A percentile compares a stretch with the other conserved stretches of the same genome.
Conservation (phyloP, 1,140 invertebrate species). For the Acromyrmex heyeri region DNA sequence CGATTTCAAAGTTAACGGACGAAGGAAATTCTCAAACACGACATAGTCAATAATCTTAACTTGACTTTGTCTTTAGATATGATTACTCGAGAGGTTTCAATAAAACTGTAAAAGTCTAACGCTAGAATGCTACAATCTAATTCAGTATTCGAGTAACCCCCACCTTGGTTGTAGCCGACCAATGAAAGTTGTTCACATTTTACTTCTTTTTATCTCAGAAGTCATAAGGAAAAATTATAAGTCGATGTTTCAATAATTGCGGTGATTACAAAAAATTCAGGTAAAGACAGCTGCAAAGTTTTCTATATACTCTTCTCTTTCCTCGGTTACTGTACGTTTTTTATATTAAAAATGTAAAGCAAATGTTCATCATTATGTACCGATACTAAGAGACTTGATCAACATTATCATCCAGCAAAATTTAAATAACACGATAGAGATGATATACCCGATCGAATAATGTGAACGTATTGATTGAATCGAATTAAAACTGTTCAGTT, state of each 20-base stretch:
- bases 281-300: neutral
- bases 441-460: neutral
- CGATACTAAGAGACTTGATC: neutral
- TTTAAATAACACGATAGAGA: neutral
- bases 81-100: neutral
- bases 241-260: slow-evolving; percentile 24
- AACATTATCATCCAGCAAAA: neutral
- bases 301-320: neutral
- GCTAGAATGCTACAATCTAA: neutral
- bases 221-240: slow-evolving; percentile 21
- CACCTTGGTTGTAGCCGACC: neutral
- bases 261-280: neutral
- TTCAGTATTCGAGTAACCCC: neutral
- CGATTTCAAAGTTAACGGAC: neutral
- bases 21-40: neutral
- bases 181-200: slow-evolving; percentile 10
- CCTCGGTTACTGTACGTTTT: neutral
- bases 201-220: slow-evolving; percentile 6
- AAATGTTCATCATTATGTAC: neutral
- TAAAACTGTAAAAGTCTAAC: slow-evolving; percentile 8
- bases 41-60: neutral
- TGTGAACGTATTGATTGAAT: neutral
- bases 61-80: neutral
- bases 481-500: neutral
- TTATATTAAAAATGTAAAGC: slow-evolving; percentile 40